Evolutionary conservation across 2,797 vertebrate genomes (phyloP).

Genomic region (Phoeniculus purpureus): DNA sequence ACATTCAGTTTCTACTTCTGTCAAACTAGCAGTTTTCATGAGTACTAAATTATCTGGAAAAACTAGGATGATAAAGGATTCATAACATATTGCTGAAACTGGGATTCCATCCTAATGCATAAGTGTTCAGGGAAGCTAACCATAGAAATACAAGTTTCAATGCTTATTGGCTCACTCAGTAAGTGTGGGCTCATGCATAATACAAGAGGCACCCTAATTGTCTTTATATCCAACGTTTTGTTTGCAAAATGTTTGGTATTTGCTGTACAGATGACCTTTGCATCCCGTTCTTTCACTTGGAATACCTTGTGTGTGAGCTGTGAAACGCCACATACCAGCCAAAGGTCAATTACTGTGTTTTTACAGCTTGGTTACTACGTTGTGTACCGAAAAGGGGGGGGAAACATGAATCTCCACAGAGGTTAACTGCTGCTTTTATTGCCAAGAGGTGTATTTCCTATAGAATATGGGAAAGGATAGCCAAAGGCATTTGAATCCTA

Average conservation of each 20-base stretch:
- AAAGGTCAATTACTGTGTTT: conserved; percentile 60
- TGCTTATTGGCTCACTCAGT: conserved; percentile 11
- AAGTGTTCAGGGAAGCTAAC: neutral
- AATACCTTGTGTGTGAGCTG: conserved; percentile 38
- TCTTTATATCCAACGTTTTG: conserved; percentile 18
- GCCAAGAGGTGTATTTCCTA: neutral
- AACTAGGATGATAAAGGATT: neutral
- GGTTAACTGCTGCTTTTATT: neutral
- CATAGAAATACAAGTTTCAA: conserved; percentile 37
- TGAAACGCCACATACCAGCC: neutral
- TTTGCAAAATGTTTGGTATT: conserved; percentile 57
- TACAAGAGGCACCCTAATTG: conserved; percentile 35
- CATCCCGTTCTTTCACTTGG: conserved; percentile 32
- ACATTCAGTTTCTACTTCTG: neutral
- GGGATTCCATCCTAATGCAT: neutral
- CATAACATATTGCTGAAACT: neutral
- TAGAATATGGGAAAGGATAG: neutral
- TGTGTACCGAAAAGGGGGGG: neutral
- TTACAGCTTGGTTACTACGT: conserved; percentile 40
- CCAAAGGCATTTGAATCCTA: neutral
- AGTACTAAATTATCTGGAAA: neutral
- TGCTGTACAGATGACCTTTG: conserved; percentile 53
- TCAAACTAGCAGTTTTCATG: neutral
- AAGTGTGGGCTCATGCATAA: conserved; percentile 29
- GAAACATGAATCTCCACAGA: neutral